A percentile compares a stretch with the other conserved stretches of the same genome.
These are phyloP conservation scores for Bubo scandiacus DNA, from an alignment of 2,113 vertebrate genomes.

Conservation along the genomic window DNA sequence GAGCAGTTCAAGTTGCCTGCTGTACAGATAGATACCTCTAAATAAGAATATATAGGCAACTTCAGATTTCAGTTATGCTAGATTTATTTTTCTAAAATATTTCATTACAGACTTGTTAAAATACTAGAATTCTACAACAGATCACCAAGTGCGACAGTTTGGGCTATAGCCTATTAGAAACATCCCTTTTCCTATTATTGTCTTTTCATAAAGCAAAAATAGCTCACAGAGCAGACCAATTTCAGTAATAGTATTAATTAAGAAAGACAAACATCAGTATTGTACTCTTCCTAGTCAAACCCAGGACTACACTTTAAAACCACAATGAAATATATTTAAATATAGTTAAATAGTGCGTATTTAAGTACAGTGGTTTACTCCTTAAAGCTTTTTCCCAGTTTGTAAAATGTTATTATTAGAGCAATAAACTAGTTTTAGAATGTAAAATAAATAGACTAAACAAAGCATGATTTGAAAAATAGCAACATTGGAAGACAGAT, in stretches of 20 bases:
- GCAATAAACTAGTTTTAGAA: neutral
- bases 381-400: neutral
- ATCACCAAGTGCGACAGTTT: neutral
- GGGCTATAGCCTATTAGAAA: conserved; percentile 12
- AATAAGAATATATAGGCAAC: conserved; percentile 71
- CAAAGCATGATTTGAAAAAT: neutral
- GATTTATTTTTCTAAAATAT: conserved; percentile 71
- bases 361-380: neutral
- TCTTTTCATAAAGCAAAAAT: neutral
- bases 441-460: neutral
- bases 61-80: conserved; percentile 65
- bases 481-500: neutral
- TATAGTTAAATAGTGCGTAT: neutral
- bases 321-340: neutral
- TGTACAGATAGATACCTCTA: conserved; percentile 60
- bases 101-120: conserved; percentile 63
- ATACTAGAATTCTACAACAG: conserved; percentile 44
- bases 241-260: neutral
- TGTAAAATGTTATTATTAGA: neutral
- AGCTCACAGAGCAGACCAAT: neutral
- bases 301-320: neutral
- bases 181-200: neutral
- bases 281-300: neutral
- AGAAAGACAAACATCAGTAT: neutral
- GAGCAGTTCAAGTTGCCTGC: conserved; percentile 67